A percentile compares a stretch with the other conserved stretches of the same genome.
phyloP scores from a whole-genome alignment of 2,797 vertebrate genomes.

The Kryptopterus vitreolus region DNA sequence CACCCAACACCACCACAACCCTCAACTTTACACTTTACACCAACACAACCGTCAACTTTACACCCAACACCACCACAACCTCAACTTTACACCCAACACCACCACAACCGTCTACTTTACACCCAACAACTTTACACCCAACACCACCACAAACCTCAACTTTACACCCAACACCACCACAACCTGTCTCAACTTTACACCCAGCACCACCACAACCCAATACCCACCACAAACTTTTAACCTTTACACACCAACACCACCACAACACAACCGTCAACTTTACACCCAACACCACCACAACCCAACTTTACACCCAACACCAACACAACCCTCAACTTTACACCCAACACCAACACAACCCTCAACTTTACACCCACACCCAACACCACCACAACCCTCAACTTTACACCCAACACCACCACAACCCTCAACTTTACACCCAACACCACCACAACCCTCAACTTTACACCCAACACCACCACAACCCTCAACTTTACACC shows the following conservation, averaged over 20 bases:
- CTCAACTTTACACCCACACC: neutral
- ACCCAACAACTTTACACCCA: conserved; percentile 17
- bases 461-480: neutral
- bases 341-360: neutral
- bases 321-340: neutral
- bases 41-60: neutral
- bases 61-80: neutral
- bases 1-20: neutral
- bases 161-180: neutral
- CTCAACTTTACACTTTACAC: neutral
- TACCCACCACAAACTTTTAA: too few species aligned
- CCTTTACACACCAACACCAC: neutral
- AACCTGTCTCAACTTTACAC: neutral
- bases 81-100: neutral
- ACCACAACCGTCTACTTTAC: conserved; percentile 4
- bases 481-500: neutral
- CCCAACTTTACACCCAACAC: neutral
- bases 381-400: neutral
- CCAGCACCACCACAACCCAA: neutral
- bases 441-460: neutral
- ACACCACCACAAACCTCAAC: neutral
- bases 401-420: neutral
- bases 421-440: neutral
- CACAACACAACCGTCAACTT: neutral
- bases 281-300: neutral